phyloP scores from a whole-genome alignment of 2,888 invertebrate genomes.

The Acronicta leporina region DNA sequence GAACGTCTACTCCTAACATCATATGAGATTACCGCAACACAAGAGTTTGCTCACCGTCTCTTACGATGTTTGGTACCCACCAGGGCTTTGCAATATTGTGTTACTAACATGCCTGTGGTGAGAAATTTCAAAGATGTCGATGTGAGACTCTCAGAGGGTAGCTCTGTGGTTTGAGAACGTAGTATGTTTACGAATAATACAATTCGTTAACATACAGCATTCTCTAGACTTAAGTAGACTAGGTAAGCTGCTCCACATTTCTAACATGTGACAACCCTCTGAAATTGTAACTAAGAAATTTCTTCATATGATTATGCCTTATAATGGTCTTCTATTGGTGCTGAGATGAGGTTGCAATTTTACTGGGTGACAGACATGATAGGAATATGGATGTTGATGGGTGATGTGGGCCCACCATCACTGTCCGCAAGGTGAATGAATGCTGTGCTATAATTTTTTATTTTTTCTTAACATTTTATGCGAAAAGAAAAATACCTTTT shows the following conservation, averaged over 20 bases:
- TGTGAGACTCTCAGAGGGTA: slow-evolving; percentile 75
- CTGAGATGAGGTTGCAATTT: slow-evolving; percentile 72
- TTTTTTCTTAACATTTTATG: slow-evolving; percentile 11
- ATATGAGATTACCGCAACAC: slow-evolving; percentile 55
- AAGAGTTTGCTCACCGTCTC: slow-evolving; percentile 57
- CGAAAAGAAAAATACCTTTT: not conserved
- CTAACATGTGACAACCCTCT: slow-evolving; percentile 75
- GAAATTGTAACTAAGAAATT: slow-evolving; percentile 71
- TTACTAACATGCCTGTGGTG: slow-evolving; percentile 61
- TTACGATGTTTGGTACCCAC: slow-evolving; percentile 67
- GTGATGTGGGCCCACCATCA: slow-evolving; percentile 73
- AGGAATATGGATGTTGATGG: slow-evolving; percentile 76
- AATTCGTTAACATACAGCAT: slow-evolving; percentile 79
- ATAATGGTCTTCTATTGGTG: slow-evolving; percentile 28
- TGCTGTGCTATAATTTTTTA: slow-evolving; percentile 12
- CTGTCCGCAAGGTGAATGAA: slow-evolving; percentile 48
- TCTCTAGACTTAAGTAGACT: slow-evolving; percentile 84
- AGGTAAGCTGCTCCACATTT: slow-evolving; percentile 75
- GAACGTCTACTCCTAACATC: slow-evolving; percentile 64
- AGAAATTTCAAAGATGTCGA: slow-evolving; percentile 55
- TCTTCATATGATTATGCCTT: slow-evolving; percentile 16
- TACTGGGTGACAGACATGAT: slow-evolving; percentile 74
- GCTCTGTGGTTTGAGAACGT: slow-evolving; percentile 77
- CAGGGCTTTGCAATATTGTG: slow-evolving; percentile 55
- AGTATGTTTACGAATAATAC: slow-evolving; percentile 74